Evolutionary conservation across 2,888 invertebrate genomes (phyloP).

Genomic region (Polyploca ridens): DNA sequence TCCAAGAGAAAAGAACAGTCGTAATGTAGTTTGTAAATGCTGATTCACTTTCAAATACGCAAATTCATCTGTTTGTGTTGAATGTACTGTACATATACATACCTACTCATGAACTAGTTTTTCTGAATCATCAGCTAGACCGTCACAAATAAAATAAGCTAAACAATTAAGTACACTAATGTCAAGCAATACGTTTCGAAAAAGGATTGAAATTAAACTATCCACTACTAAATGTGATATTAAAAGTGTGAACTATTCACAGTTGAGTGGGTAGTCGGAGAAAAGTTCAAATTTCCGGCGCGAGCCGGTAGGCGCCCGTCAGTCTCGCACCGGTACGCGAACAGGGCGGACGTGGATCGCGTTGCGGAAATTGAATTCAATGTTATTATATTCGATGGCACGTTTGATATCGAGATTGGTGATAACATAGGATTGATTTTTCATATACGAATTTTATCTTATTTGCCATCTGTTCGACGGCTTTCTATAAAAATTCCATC

Average conservation of each 20-base stretch:
- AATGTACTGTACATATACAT: too few species aligned
- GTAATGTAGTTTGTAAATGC: not conserved
- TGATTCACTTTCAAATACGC: conserved; percentile 15
- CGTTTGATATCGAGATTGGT: conserved; percentile 18
- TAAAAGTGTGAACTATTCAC: conserved; percentile 24
- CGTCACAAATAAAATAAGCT: too few species aligned
- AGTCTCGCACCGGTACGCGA: conserved; percentile 32
- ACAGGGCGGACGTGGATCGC: conserved; percentile 41
- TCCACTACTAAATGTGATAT: conserved; percentile 7
- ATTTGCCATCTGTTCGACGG: too few species aligned
- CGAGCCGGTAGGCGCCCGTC: conserved; percentile 24
- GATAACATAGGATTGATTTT: not conserved
- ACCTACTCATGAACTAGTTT: too few species aligned
- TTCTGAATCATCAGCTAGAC: too few species aligned
- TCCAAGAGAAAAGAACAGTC: not conserved
- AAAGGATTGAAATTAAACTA: not conserved
- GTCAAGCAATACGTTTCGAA: not conserved
- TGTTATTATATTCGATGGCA: not conserved
- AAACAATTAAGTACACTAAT: too few species aligned
- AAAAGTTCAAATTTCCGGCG: conserved; percentile 61
- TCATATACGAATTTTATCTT: not conserved
- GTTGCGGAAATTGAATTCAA: conserved; percentile 30
- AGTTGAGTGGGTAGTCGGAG: conserved; percentile 43
- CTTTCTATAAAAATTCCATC: too few species aligned
- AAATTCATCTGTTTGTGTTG: not conserved